Percentiles rank a stretch among this genome's conserved stretches.
Conservation (phyloP, 2,113 vertebrate species). For the Eonycteris spelaea region DNA sequence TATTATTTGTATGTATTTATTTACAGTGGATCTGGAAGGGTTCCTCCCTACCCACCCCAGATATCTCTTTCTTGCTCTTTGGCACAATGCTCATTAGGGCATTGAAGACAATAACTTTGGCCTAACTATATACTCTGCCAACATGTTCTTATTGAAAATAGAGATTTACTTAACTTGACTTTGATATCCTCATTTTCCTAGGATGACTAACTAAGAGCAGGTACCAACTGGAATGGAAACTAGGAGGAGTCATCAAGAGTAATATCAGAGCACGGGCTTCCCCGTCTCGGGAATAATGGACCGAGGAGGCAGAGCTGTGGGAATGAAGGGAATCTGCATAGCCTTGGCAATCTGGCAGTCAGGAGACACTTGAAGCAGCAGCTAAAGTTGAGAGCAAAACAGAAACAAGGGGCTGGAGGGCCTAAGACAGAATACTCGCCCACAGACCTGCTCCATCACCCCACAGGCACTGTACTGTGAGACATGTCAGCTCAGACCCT, state of each 20-base stretch:
- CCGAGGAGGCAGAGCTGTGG: background rate
- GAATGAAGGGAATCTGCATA: background rate
- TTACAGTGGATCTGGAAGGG: background rate
- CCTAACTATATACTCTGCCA: background rate
- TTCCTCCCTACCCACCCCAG: background rate
- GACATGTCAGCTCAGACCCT: background rate
- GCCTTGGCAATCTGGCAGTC: accelerated
- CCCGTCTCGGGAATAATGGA: background rate
- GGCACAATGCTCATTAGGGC: background rate
- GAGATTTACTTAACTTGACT: background rate
- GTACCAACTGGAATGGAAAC: background rate
- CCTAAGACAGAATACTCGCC: background rate
- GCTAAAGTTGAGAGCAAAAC: background rate
- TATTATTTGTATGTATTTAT: background rate
- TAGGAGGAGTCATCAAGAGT: background rate
- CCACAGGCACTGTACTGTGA: accelerated
- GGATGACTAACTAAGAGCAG: background rate
- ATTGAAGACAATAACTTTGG: conserved; percentile 30
- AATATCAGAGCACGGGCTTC: background rate
- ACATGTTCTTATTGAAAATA: conserved; percentile 11
- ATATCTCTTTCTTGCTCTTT: background rate
- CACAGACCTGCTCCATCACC: background rate
- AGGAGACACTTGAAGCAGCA: background rate
- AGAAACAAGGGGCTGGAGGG: background rate
- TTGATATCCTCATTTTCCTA: background rate